Base-by-base conservation (phyloP, 2,113 vertebrate species). In the Struthio camelus region DNA sequence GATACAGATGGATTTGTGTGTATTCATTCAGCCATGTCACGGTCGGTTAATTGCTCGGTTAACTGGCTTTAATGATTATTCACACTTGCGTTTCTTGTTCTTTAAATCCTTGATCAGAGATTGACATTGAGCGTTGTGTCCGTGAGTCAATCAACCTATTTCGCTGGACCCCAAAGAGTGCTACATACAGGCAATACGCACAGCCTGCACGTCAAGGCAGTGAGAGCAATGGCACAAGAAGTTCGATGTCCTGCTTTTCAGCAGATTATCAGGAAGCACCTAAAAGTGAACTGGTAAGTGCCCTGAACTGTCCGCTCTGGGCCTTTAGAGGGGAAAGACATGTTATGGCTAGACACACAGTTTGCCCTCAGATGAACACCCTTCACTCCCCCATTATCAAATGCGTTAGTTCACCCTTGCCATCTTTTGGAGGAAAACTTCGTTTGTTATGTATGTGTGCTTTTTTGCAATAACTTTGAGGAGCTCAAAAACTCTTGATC, bases 71-170 rank as follows among this genome's bases (percentile, higher is more conserved):
- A 5, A 23, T 64, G 27, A 40, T 32, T 51, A 12, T 25, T 88
- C 44, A 59, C 1, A 1, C 24, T 70, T 87, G 10, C 4, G 1
- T 69, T 84, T 75, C 28, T 90, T 73, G n/a, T 48, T 54, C 80
- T 62, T 23, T n/a, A 19, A 73, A 82, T 56, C 28, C 83, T 97
- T 88, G 1, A 30, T 14, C 94, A 98, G 99, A 99, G 98, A 99
- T 99, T 22, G 99, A 99, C 66, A 99, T 99, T 53, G 99, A 99
- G 61, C 98, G 99, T 15, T 99, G 99, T 48, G 99, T 99, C 27
- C 98, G 98, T n/a, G 99, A 99, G 96, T 99, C 99, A 3, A 99
- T 99, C 97, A 99, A 96, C 97, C 98, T 99, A 51, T 99, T 99
- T 94, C 99, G 99, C 96, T 99, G 99, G 99, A 99, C 99, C 4